Percentiles rank a stretch among this genome's conserved stretches.
phyloP scores from a whole-genome alignment of 1,140 invertebrate genomes.

The Diachasma alloeum region DNA sequence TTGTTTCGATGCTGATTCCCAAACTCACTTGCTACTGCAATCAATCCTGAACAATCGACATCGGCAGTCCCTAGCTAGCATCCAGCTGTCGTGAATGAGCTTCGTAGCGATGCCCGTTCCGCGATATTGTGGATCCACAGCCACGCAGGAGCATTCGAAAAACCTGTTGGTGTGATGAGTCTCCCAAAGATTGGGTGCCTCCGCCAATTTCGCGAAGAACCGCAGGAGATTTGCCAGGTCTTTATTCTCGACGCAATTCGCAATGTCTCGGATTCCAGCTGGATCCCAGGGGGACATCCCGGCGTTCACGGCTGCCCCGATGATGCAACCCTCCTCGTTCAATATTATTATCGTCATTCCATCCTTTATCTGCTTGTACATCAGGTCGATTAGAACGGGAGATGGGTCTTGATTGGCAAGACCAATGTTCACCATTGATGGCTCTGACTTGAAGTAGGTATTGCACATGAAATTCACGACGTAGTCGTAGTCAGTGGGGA shows the following conservation, averaged over 20 bases:
- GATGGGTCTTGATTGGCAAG: slow-evolving; percentile 29
- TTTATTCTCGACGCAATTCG: slow-evolving; percentile 41
- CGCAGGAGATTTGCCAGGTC: slow-evolving; percentile 49
- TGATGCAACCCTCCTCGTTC: slow-evolving; percentile 52
- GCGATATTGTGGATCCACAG: slow-evolving; percentile 50
- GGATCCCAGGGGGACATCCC: slow-evolving; percentile 47
- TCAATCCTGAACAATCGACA: slow-evolving; percentile 58
- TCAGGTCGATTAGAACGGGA: slow-evolving; percentile 33
- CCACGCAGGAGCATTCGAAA: slow-evolving; percentile 59
- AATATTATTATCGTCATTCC: slow-evolving; percentile 58
- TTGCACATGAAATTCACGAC: slow-evolving; percentile 49
- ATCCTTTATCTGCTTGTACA: slow-evolving; percentile 47
- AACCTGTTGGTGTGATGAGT: slow-evolving; percentile 50
- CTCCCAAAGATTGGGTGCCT: slow-evolving; percentile 52
- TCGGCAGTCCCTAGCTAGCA: slow-evolving; percentile 55
- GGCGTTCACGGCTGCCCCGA: slow-evolving; percentile 59
- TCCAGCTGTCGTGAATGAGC: slow-evolving; percentile 56
- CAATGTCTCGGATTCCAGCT: slow-evolving; percentile 44
- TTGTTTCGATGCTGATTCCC: too few relatives aligned
- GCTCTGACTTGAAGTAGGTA: slow-evolving; percentile 46
- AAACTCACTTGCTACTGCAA: slow-evolving; percentile 53
- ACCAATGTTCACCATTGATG: slow-evolving; percentile 42
- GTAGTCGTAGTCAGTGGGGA: slow-evolving; percentile 43
- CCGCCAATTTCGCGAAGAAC: slow-evolving; percentile 55
- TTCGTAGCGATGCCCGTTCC: slow-evolving; percentile 50